Conservation (phyloP, 2,888 invertebrate genomes). For the Graphium colonna region DNA sequence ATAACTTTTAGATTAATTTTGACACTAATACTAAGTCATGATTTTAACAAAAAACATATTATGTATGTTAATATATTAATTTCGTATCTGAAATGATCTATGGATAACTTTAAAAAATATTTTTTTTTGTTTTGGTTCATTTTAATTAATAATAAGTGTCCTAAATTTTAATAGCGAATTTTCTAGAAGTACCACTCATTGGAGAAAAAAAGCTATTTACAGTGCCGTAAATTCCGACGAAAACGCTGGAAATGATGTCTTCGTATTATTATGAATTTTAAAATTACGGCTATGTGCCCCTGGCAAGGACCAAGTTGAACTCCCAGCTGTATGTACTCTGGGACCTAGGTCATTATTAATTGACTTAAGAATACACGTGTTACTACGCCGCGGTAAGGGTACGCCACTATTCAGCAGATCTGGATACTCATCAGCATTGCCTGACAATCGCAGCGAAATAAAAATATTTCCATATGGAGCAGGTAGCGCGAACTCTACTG, state of each 20-base stretch:
- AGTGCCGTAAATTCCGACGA: conserved; percentile 74
- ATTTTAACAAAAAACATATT: no score
- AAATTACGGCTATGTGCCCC: conserved; percentile 63
- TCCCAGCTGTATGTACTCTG: conserved; percentile 92
- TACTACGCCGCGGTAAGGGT: conserved; percentile 73
- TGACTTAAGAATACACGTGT: conserved; percentile 78
- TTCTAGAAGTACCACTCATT: no score
- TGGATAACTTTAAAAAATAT: no score
- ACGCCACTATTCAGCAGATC: conserved; percentile 83
- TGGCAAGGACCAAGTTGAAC: conserved; percentile 91
- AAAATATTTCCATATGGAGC: conserved; percentile 86
- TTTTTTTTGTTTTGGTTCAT: no score
- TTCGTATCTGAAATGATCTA: no score
- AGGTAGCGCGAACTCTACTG: conserved; percentile 71
- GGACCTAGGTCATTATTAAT: conserved; percentile 95
- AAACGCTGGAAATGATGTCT: conserved; percentile 59
- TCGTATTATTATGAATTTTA: conserved; percentile 42
- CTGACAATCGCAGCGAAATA: conserved; percentile 90
- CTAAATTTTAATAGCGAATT: no score
- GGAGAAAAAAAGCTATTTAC: no score
- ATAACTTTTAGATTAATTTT: no score
- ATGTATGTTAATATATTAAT: no score
- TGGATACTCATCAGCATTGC: conserved; percentile 86
- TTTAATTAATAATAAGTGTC: no score
- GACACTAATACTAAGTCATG: no score